Evolutionary conservation across 92 coral and sea anemone species (phyloP), one percentile per base, ranked within the genome.

Genomic region (Epizoanthus illoricatus): DNA sequence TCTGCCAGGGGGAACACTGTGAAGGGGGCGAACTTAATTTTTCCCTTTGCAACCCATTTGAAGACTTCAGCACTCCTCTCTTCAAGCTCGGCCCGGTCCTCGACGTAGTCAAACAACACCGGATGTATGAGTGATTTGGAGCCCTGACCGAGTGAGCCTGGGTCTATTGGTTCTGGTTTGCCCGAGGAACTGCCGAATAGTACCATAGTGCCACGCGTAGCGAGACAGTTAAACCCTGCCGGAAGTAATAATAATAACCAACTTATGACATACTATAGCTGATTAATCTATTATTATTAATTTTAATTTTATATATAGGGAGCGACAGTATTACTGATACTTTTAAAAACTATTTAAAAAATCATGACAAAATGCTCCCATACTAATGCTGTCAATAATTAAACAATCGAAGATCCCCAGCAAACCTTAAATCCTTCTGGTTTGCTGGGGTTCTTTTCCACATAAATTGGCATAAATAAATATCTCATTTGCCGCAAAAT

Each of bases 171-270:
- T 39, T 81, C 87, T 73, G 89, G 89, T 60, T 82, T 82, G 57
- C 89, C 89, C 40, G 89, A 86, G 12, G 89, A 80, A 19, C 87
- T 80, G 52, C 89, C 89, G 41, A 86, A 86, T 76, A 73, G 47
- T 40, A 81, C 87, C 89, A 86, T 81, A 28, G 74, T 64, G 24
- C 89, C 89, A 41, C 89, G 89, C 28, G 80, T 74, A 21, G 83
- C 87, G 19, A 86, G 87, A 62, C 89, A 86, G 1, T 76, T 62
- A 55, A 87, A 84, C 18, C 90, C 90, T 86, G 69, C 12, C 20
- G 63, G 45, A 65, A 80, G 57, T 41, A 20, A 64, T 11, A 64
- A 45, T 45, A 45, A 45, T 45, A 45, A 7, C 52, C 0, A 4
- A 42, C 5, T 42, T 5, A 5, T 45, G 52, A 45, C 9, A 45